These are phyloP conservation scores for Orius laevigatus DNA, from an alignment of 1,140 invertebrate genomes.

Conservation along the genomic window DNA sequence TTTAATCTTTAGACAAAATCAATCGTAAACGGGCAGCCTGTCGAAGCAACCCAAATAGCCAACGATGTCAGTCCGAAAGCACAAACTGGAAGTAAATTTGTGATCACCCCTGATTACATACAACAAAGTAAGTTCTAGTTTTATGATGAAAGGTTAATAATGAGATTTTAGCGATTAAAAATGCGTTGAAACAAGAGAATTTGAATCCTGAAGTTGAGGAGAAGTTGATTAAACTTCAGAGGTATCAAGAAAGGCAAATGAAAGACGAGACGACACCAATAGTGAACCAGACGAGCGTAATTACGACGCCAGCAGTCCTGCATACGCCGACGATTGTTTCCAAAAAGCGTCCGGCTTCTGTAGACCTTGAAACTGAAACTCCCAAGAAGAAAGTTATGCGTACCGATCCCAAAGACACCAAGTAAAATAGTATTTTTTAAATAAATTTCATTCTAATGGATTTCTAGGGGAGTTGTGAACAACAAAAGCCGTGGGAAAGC, in stretches of 20 bases:
- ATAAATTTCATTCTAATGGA: not conserved
- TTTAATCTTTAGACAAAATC: conserved; percentile 20
- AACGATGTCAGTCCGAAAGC: conserved; percentile 17
- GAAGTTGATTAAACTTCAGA: conserved; percentile 71
- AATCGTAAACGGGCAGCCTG: conserved; percentile 29
- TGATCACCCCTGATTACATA: conserved; percentile 73
- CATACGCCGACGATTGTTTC: not conserved
- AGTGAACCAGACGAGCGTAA: not conserved
- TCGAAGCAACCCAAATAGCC: not conserved
- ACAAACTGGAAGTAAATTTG: conserved; percentile 49
- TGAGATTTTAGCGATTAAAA: conserved; percentile 50
- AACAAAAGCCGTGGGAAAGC: conserved; percentile 21
- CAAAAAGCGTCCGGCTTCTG: conserved; percentile 1
- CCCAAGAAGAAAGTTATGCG: conserved; percentile 13
- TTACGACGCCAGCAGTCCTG: not conserved
- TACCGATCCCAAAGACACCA: conserved; percentile 12
- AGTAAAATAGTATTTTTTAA: conserved; percentile 13
- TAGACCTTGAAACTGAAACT: conserved; percentile 1
- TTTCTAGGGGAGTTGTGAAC: conserved; percentile 7
- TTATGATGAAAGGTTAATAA: conserved; percentile 7
- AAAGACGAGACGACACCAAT: conserved; percentile 27
- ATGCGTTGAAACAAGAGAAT: conserved; percentile 68
- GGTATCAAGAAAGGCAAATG: conserved; percentile 69
- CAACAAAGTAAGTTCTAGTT: conserved; percentile 55
- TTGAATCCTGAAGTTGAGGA: conserved; percentile 86